Evolutionary conservation across 1,140 invertebrate species (phyloP), one percentile per base, ranked within the genome.

Genomic region (Rhopalosiphum padi): DNA sequence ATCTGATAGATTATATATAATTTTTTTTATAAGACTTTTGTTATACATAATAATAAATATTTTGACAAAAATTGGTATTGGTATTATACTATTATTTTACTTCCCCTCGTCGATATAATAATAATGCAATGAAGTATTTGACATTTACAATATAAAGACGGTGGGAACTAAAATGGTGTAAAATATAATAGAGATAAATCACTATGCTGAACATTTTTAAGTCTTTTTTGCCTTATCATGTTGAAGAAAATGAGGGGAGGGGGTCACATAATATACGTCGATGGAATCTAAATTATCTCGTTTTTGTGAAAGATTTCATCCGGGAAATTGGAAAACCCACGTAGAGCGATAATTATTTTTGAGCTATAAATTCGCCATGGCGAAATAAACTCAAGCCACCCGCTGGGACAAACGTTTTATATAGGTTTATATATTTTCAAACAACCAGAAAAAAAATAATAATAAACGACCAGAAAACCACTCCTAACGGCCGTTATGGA

Each of bases 301-400:
- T 93, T 93, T 93, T 93, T 85, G 82, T 85, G 82, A 85, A 93
- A 93, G 91, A 93, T 93, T 93, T 93, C 91, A 93, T 85, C 91
- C 91, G 77, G 91, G 77, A 93, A 93, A 93, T 93, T 93, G 91
- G 82, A 93, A 93, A 86, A 93, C 91, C 91, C 48, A 86, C 77
- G 82, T 86, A 86, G 82, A 93, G 77, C 23, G 82, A 93, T 93
- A 86, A 93, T 93, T 93, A 93, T 93, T 93, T 93, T 93, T 68
- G 46, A 51, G 91, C 77, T 85, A 93, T 93, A 93, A 85, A 93
- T 93, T 93, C 48, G 23, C 77, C 48, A n/a, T 55, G 48, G 77
- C 25, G 35, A 85, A 93, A 85, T 93, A 86, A 93, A 85, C 91
- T 86, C 77, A 55, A 93, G 23, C 46, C 43, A 53, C 91, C 91